Evolutionary conservation across 2,888 invertebrate species (phyloP), one percentile per base, ranked within the genome.

Genomic region (Coremacera marginata): DNA sequence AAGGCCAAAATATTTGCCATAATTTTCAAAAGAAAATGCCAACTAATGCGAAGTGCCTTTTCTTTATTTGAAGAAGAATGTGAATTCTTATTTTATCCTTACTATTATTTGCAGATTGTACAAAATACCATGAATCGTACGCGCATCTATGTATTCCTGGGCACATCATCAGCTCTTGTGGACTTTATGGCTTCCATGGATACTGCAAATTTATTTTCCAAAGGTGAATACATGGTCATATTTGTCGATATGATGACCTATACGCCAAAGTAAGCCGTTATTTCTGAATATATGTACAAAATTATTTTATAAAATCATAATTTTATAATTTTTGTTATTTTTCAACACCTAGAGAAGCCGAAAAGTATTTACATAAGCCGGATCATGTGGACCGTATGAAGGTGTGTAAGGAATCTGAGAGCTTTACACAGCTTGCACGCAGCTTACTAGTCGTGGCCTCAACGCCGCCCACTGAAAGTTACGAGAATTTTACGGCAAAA

Each of bases 211-310:
- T 90, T 98, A 77, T 95, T 98, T 86, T 94, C 95, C 76, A 94
- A 95, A 81, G 98, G 98, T 31, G 96, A 98, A 88, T 98, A 98
- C 89, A 95, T 97, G 92, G 95, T 99, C 79, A 96, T 99, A 86
- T 96, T 95, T 89, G 96, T 98, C 22, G 98, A 98, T 88, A 95
- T 94, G 93, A 94, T 95, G 92, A 94, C 95, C n/a, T 96, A 95
- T 88, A 93, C 94, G 22, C 91, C 92, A 82, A 91, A 91, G 88
- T 93, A 91, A 86, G 90, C 91, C 60, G 65, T 25, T 31, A 57
- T 34, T 3, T 3, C 1, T 2, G 52, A 5, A 16, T 51, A 11
- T 51, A 4, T 70, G 14, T 8, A 7, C 31, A 51, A 70, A 37
- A 8, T 31, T 31, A 31, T 3, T 31, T 31, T n/a, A n/a, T n/a